Percentiles rank a stretch among this genome's conserved stretches.
These are phyloP conservation scores for Luperina testacea DNA, from an alignment of 2,888 invertebrate species.

Conservation along the genomic window DNA sequence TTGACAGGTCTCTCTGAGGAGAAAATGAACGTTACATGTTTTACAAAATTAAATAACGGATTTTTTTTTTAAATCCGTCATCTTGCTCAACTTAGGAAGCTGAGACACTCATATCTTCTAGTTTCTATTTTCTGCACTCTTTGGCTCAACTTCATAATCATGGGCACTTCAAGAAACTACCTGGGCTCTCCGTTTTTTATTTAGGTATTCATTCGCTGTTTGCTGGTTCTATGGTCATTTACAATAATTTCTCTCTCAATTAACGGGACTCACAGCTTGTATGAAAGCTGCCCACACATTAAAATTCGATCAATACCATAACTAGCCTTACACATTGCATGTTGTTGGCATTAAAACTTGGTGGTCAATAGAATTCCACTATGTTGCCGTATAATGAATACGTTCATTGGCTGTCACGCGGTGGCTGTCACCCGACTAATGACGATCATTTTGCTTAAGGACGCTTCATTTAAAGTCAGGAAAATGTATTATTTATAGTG, in stretches of 20 bases:
- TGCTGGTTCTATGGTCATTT: neutral
- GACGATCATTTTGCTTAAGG: conserved; percentile 17
- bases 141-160: neutral
- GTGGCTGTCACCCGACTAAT: conserved; percentile 25
- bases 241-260: neutral
- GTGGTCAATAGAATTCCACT: conserved; percentile 31
- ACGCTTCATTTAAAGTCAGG: neutral
- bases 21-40: too few species aligned
- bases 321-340: neutral
- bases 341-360: neutral
- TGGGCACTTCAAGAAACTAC: neutral
- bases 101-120: neutral
- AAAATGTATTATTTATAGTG: too few species aligned
- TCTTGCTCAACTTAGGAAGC: neutral
- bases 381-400: conserved; percentile 13
- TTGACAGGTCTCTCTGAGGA: too few species aligned
- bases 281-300: neutral
- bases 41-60: too few species aligned
- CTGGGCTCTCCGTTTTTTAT: neutral
- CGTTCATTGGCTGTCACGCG: neutral
- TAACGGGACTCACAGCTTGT: neutral
- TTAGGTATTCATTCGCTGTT: neutral
- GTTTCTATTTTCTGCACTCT: neutral
- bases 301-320: conserved; percentile 1
- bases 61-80: too few species aligned